Evolutionary conservation across 2,888 invertebrate species (phyloP).

Genomic region (Brachylomia viminalis): DNA sequence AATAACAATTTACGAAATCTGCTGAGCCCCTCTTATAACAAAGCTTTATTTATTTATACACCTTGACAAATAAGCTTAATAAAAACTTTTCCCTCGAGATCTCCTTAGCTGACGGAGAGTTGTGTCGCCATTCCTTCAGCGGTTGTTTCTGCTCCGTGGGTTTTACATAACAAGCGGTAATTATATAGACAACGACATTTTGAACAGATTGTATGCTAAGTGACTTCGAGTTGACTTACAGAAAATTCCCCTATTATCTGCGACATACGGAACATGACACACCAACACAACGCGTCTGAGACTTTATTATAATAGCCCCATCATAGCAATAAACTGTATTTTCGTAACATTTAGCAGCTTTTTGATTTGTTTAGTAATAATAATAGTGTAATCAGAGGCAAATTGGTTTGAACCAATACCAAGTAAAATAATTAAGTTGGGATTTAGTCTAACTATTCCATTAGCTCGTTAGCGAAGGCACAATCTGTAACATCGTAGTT

Average conservation of each 20-base stretch:
- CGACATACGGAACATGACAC: neutral
- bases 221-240: neutral
- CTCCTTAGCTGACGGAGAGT: constrained; percentile 24
- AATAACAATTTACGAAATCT: constrained; percentile 33
- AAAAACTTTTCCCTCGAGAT: constrained; percentile 46
- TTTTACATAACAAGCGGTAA: constrained; percentile 47
- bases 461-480: constrained; percentile 2
- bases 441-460: neutral
- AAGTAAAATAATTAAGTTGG: neutral
- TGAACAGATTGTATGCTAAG: constrained; percentile 18
- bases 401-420: neutral
- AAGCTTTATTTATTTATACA: constrained; percentile 52
- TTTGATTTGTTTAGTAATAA: neutral
- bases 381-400: neutral
- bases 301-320: neutral
- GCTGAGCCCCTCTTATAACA: constrained; percentile 16
- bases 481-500: neutral
- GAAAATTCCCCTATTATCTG: neutral
- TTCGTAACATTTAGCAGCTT: neutral
- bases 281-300: neutral
- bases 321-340: neutral
- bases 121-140: constrained; percentile 35
- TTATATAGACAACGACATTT: constrained; percentile 34
- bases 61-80: constrained; percentile 64
- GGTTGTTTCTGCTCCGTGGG: too few relatives aligned